Base-by-base conservation (phyloP, 1,140 invertebrate species). In the Macrobrachium rosenbergii region DNA sequence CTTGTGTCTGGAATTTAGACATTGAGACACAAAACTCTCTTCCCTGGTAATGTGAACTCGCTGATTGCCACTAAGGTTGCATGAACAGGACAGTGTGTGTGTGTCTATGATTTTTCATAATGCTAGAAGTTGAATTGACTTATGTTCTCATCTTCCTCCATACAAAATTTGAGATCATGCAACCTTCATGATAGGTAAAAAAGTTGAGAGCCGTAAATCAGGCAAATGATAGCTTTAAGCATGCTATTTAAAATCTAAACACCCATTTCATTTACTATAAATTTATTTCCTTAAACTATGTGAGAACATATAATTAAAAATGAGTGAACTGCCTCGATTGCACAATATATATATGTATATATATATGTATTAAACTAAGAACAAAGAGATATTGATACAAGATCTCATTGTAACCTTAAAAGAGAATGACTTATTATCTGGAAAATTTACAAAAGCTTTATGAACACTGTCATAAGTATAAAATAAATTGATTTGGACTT, bases 371-470 rank as follows among this genome's bases (percentile, higher is more conserved):
- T 52, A 52, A 52, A 52, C 52, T 52, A 52, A 52, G 52, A 77
- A 77, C 64, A 69, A 82, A 88, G 86, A 88, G 86, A 88, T 83
- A 88, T 88, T 88, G 86, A 88, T 88, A 88, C 86, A 88, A 88
- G 86, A 88, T 88, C 86, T 88, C 86, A 82, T 78, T 75, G 79
- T 88, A 78, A 87, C 67, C 52, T 81, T 88, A 88, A 88, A 88
- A 82, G n/a, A 77, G 60, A 88, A 73, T 87, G 67, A 87, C 78
- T 87, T 52, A 37, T 88, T 63, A 88, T 83, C 80, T 88, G 86
- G 81, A 88, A 73, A 88, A 58, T 77, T 37, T 37, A 82, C 75
- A 76, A 52, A 81, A 52, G 64, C 37, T 79, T 45, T 64, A 60
- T 75, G 58, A 58, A 23, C 67, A 59, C 37, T 43, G 64, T 78